A percentile compares a stretch with the other conserved stretches of the same genome.
These are phyloP conservation scores for Montipora efflorescens DNA, from an alignment of 64 coral and sea anemone species.

Conservation along the genomic window DNA sequence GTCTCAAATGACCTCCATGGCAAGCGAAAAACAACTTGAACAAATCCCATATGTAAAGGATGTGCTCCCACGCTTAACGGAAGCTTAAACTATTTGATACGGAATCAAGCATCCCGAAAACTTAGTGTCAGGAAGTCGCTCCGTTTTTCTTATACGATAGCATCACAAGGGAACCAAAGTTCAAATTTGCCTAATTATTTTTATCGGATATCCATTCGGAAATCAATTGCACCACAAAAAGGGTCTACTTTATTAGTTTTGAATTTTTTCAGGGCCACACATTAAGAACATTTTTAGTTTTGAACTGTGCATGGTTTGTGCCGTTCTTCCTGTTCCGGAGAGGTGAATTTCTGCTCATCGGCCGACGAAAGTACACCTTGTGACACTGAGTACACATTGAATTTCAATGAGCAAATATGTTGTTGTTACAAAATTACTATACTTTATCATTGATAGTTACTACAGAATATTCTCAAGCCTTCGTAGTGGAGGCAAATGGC, in stretches of 20 bases:
- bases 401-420: too few relatives aligned
- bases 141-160: background rate
- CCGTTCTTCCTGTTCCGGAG: background rate
- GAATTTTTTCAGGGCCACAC: background rate
- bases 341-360: too few relatives aligned
- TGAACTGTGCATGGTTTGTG: background rate
- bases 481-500: too few relatives aligned
- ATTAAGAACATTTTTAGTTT: background rate
- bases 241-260: background rate
- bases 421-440: too few relatives aligned
- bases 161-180: background rate
- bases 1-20: background rate
- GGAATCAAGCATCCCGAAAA: constrained; percentile 1
- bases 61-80: constrained; percentile 24
- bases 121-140: constrained; percentile 7
- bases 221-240: background rate
- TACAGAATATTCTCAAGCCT: too few relatives aligned
- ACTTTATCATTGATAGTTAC: too few relatives aligned
- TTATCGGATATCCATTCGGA: background rate
- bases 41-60: background rate
- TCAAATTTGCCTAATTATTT: background rate
- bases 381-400: too few relatives aligned
- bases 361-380: too few relatives aligned
- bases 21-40: background rate
- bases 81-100: background rate